phyloP scores from a whole-genome alignment of 1,140 invertebrate genomes.

The Helicoverpa zea region DNA sequence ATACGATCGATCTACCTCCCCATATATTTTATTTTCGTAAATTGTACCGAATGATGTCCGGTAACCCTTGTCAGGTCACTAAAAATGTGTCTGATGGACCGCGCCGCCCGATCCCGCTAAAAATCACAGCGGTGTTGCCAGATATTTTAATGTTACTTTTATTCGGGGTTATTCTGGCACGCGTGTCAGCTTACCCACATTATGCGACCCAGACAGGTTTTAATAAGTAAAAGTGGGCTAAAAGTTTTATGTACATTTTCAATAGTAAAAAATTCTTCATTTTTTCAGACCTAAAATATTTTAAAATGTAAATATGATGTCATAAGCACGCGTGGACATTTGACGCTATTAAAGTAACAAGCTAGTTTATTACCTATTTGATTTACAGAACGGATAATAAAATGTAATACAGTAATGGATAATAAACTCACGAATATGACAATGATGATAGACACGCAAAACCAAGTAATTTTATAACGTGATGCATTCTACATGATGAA shows the following conservation, averaged over 20 bases:
- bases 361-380: slow-evolving; percentile 53
- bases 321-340: not conserved
- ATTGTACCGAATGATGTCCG: slow-evolving; percentile 78
- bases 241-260: not conserved
- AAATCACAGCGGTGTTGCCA: slow-evolving; percentile 42
- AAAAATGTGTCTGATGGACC: slow-evolving; percentile 62
- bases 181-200: not conserved
- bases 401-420: slow-evolving; percentile 61
- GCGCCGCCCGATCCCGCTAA: slow-evolving; percentile 28
- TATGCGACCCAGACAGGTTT: too few relatives aligned
- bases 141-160: slow-evolving; percentile 40
- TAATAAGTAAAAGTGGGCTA: not conserved
- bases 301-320: not conserved
- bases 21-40: slow-evolving; percentile 82
- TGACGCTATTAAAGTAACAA: slow-evolving; percentile 32
- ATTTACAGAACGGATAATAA: slow-evolving; percentile 59
- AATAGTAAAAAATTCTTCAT: not conserved
- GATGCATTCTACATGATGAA: slow-evolving; percentile 41
- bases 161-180: not conserved
- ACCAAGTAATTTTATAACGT: slow-evolving; percentile 35
- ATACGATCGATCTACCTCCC: slow-evolving; percentile 69
- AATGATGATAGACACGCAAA: slow-evolving; percentile 60
- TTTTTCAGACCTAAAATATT: too few relatives aligned
- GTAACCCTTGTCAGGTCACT: slow-evolving; percentile 73
- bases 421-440: slow-evolving; percentile 48